Evolutionary conservation across 2,113 vertebrate genomes (phyloP).

Genomic region (Burhinus bistriatus): DNA sequence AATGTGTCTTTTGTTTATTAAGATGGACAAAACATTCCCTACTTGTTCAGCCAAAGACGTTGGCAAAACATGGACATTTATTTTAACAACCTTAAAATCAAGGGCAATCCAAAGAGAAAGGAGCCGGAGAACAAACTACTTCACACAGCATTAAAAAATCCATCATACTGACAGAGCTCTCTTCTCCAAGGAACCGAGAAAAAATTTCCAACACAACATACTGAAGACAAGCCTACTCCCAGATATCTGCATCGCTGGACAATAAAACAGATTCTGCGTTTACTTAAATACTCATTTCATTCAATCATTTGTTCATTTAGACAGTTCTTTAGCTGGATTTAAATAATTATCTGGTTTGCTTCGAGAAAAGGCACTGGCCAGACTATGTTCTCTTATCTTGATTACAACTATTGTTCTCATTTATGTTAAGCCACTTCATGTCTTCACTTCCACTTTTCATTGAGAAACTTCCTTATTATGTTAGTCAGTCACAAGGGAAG

Average conservation of each 20-base stretch:
- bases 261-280: neutral
- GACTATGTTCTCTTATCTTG: neutral
- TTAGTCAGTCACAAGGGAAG: neutral
- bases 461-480: neutral
- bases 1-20: neutral
- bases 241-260: neutral
- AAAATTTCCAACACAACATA: neutral
- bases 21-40: slow-evolving; percentile 15
- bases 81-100: slow-evolving; percentile 23
- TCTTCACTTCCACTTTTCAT: neutral
- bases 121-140: neutral
- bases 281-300: neutral
- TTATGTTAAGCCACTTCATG: neutral
- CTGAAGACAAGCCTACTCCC: neutral
- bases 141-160: neutral
- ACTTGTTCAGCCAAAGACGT: neutral
- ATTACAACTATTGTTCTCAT: neutral
- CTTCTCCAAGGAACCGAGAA: neutral
- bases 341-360: neutral
- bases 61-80: neutral
- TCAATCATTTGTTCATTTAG: neutral
- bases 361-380: neutral
- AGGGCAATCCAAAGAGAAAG: slow-evolving; percentile 15
- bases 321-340: neutral
- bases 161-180: neutral